A percentile compares a stretch with the other conserved stretches of the same genome.
These are phyloP conservation scores for Nymphalis io DNA, from an alignment of 1,140 invertebrate species.

Conservation along the genomic window DNA sequence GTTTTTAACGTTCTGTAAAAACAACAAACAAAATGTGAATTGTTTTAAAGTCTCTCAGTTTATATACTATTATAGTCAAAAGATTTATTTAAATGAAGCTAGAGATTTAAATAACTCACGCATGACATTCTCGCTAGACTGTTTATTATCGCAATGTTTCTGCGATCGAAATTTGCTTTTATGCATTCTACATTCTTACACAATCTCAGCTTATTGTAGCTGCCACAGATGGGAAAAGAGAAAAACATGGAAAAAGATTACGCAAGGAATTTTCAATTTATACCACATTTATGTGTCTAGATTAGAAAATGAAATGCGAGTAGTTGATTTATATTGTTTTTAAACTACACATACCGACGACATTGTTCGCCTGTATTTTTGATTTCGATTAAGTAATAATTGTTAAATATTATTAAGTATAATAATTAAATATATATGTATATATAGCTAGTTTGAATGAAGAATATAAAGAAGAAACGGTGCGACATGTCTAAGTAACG, in stretches of 20 bases:
- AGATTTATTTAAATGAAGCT: no score
- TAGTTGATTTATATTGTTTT: not conserved
- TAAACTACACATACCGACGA: not conserved
- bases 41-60: no score
- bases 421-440: no score
- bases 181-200: constrained; percentile 48
- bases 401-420: no score
- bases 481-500: no score
- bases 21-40: not conserved
- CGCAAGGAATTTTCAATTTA: not conserved
- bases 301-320: not conserved
- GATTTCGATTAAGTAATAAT: no score
- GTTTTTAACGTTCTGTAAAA: constrained; percentile 21
- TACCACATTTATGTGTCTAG: not conserved
- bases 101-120: not conserved
- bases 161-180: constrained; percentile 37
- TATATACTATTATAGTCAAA: no score
- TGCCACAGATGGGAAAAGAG: constrained; percentile 1
- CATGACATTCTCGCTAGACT: constrained; percentile 8
- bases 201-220: constrained; percentile 41
- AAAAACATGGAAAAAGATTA: constrained; percentile 4
- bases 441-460: no score
- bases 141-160: constrained; percentile 33
- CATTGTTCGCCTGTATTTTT: no score
- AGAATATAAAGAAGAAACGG: no score